A percentile compares a stretch with the other conserved stretches of the same genome.
Conservation (phyloP, 2,888 invertebrate species). For the Seira musarum region DNA sequence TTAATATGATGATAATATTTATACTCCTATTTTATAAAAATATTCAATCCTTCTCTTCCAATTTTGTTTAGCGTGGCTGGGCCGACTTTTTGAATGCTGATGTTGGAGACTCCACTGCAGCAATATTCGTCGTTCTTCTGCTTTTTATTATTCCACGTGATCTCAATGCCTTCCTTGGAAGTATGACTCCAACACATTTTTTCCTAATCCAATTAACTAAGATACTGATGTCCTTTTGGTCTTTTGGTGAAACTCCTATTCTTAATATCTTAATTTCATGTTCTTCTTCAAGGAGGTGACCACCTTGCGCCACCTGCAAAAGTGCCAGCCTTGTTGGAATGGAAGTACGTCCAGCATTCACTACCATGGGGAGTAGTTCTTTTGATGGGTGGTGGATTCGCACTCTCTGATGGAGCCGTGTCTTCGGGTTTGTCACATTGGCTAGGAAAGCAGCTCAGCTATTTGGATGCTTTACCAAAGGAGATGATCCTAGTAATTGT, state of each 20-base stretch:
- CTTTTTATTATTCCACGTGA: slow-evolving; percentile 60
- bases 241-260: not conserved
- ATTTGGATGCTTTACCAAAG: slow-evolving; percentile 78
- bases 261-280: too few relatives aligned
- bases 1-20: too few relatives aligned
- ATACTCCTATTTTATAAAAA: not conserved
- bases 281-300: not conserved
- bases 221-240: not conserved
- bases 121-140: slow-evolving; percentile 60
- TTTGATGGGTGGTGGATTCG: slow-evolving; percentile 79
- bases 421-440: slow-evolving; percentile 83
- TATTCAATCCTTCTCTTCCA: slow-evolving; percentile 72
- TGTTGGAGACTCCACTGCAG: slow-evolving; percentile 70
- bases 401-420: slow-evolving; percentile 88
- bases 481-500: slow-evolving; percentile 82
- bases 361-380: slow-evolving; percentile 59
- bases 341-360: slow-evolving; percentile 60
- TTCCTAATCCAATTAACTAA: not conserved
- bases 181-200: slow-evolving; percentile 35
- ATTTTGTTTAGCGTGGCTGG: slow-evolving; percentile 88
- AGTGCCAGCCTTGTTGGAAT: slow-evolving; percentile 49
- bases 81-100: slow-evolving; percentile 79
- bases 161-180: slow-evolving; percentile 56
- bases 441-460: slow-evolving; percentile 81
- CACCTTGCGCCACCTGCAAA: slow-evolving; percentile 16